These are phyloP conservation scores for Halichoeres trimaculatus DNA, from an alignment of 2,113 vertebrate species.

Conservation along the genomic window DNA sequence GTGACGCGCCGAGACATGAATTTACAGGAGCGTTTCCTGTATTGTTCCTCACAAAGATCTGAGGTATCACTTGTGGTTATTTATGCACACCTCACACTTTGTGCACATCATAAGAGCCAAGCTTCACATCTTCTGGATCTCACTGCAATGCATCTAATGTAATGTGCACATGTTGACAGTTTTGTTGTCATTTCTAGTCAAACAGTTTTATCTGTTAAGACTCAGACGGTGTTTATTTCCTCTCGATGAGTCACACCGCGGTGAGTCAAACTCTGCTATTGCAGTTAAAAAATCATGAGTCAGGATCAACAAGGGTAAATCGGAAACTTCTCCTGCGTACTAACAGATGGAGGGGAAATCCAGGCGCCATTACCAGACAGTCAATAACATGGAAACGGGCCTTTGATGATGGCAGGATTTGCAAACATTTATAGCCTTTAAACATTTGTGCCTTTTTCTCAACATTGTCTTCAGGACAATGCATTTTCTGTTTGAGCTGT, in stretches of 20 bases:
- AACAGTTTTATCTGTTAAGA: constrained; percentile 19
- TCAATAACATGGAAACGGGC: constrained; percentile 4
- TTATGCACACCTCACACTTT: constrained; percentile 4
- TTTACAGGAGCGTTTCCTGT: constrained; percentile 28
- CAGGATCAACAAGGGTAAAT: constrained; percentile 45
- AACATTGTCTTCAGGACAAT: neutral
- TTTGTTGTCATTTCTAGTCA: neutral
- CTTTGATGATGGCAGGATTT: constrained; percentile 8
- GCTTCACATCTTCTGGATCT: neutral
- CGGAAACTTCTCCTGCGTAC: constrained; percentile 34
- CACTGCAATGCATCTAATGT: neutral
- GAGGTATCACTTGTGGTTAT: constrained; percentile 12
- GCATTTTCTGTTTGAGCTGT: neutral
- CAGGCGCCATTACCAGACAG: constrained; percentile 36
- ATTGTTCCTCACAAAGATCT: neutral
- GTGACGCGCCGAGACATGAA: constrained; percentile 69
- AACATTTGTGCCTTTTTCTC: constrained; percentile 44
- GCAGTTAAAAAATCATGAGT: constrained; percentile 53
- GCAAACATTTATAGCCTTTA: constrained; percentile 40
- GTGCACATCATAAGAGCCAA: neutral
- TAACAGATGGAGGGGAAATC: constrained; percentile 73
- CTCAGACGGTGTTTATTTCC: constrained; percentile 55
- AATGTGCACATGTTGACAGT: neutral
- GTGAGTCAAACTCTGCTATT: constrained; percentile 32
- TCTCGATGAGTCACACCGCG: constrained; percentile 42